Evolutionary conservation across 2,797 vertebrate species (phyloP).

Genomic region (Anguilla megastoma): DNA sequence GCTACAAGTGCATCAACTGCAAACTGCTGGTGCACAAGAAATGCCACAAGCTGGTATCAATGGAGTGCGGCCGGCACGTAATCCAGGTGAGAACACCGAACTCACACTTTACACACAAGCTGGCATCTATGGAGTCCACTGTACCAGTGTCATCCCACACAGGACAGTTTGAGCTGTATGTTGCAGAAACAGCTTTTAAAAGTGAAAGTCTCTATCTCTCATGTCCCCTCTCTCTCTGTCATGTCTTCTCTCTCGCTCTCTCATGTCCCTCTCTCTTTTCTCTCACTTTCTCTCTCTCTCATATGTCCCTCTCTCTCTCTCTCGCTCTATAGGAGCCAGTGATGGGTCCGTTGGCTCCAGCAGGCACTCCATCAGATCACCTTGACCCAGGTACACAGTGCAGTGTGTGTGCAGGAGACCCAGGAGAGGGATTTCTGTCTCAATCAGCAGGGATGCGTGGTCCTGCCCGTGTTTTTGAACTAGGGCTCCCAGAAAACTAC

Average conservation of each 20-base stretch:
- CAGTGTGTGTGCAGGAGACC: background rate
- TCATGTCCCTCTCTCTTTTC: no score
- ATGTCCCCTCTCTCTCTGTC: background rate
- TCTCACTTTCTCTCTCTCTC: background rate
- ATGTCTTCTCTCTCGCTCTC: no score
- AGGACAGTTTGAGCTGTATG: background rate
- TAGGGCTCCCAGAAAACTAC: no score
- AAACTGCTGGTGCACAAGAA: constrained; percentile 98
- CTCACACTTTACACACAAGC: background rate
- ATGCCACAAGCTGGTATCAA: constrained; percentile 92
- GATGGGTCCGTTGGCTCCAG: constrained; percentile 9
- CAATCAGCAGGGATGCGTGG: background rate
- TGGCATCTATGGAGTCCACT: background rate
- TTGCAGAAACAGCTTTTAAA: no score
- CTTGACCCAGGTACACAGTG: constrained; percentile 25
- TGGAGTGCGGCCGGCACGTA: constrained; percentile 86
- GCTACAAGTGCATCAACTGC: constrained; percentile 98
- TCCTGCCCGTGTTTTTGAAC: background rate
- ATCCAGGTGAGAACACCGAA: constrained; percentile 59
- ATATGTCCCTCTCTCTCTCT: no score
- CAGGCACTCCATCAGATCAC: constrained; percentile 4
- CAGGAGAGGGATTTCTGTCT: background rate
- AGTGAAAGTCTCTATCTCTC: background rate
- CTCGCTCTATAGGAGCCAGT: constrained; percentile 8
- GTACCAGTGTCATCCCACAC: background rate